Conservation (phyloP, 1,140 invertebrate genomes). For the Drosophila sproati region DNA sequence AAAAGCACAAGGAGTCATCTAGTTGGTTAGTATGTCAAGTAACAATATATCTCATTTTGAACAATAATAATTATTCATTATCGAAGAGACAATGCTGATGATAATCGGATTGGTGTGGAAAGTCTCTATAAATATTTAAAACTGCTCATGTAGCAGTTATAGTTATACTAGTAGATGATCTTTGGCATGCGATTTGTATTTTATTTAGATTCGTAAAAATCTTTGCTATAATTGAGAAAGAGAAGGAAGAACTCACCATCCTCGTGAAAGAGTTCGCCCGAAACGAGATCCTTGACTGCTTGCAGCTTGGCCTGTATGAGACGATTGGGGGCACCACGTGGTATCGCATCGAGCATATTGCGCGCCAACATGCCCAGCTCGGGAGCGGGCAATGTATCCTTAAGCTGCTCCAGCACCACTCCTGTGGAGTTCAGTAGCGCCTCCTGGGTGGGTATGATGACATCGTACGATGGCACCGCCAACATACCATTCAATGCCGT, state of each 20-base stretch:
- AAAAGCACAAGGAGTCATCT: conserved; percentile 49
- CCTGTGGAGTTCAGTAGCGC: conserved; percentile 77
- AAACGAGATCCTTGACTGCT: conserved; percentile 90
- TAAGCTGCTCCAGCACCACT: conserved; percentile 87
- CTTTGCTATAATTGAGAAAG: no score
- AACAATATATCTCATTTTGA: no score
- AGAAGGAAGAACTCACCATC: conserved; percentile 85
- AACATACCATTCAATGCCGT: conserved; percentile 91
- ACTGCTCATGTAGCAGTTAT: no score
- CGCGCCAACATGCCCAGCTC: conserved; percentile 89
- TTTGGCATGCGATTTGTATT: no score
- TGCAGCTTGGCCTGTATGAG: conserved; percentile 90
- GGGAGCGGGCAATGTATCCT: conserved; percentile 87
- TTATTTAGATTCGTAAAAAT: no score
- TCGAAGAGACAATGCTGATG: no score
- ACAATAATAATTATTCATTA: neutral
- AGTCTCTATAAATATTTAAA: neutral
- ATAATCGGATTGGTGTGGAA: neutral
- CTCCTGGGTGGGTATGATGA: conserved; percentile 92
- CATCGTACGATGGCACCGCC: conserved; percentile 88
- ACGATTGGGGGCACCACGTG: conserved; percentile 87
- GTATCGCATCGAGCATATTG: conserved; percentile 89
- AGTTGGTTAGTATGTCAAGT: no score
- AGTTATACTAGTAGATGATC: no score
- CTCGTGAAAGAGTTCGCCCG: conserved; percentile 89